Conservation (phyloP, 2,888 invertebrate genomes). For the Sesamia inferens region DNA sequence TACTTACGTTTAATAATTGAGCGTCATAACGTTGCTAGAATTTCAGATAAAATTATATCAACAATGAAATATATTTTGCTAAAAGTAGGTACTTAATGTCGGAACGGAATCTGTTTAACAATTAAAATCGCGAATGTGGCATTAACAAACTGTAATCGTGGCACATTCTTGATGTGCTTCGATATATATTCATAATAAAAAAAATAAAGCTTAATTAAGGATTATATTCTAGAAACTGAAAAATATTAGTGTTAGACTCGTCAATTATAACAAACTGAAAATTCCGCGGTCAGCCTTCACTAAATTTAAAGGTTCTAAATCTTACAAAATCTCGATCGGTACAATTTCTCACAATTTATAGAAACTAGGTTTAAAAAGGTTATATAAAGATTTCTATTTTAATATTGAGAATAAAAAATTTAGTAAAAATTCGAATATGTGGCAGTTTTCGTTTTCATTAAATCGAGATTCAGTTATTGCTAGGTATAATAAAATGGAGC, state of each 20-base stretch:
- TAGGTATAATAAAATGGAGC: slow-evolving; percentile 62
- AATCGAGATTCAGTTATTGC: slow-evolving; percentile 69
- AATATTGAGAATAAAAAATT: slow-evolving; percentile 74
- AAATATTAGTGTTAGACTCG: slow-evolving; percentile 32
- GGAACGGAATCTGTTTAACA: slow-evolving; percentile 52
- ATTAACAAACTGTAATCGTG: slow-evolving; percentile 5
- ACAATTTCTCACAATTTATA: slow-evolving; percentile 66
- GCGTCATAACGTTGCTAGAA: slow-evolving; percentile 79
- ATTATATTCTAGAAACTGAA: slow-evolving; percentile 16
- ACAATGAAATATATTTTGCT: slow-evolving; percentile 63
- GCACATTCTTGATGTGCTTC: slow-evolving; percentile 8
- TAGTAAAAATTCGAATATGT: slow-evolving; percentile 83
- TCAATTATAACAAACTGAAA: slow-evolving; percentile 41
- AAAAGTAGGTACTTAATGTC: slow-evolving; percentile 38
- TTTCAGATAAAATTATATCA: slow-evolving; percentile 65
- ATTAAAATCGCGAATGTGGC: slow-evolving; percentile 21
- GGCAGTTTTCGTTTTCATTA: slow-evolving; percentile 79
- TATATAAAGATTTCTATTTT: slow-evolving; percentile 60
- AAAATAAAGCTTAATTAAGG: slow-evolving; percentile 25
- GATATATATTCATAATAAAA: slow-evolving; percentile 20
- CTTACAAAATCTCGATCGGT: slow-evolving; percentile 69
- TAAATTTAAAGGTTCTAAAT: slow-evolving; percentile 63
- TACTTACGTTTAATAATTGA: slow-evolving; percentile 82
- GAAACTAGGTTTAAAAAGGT: slow-evolving; percentile 60
- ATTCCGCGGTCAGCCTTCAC: slow-evolving; percentile 44